Evolutionary conservation across 2,113 vertebrate genomes (phyloP).

Genomic region (Uria lomvia): DNA sequence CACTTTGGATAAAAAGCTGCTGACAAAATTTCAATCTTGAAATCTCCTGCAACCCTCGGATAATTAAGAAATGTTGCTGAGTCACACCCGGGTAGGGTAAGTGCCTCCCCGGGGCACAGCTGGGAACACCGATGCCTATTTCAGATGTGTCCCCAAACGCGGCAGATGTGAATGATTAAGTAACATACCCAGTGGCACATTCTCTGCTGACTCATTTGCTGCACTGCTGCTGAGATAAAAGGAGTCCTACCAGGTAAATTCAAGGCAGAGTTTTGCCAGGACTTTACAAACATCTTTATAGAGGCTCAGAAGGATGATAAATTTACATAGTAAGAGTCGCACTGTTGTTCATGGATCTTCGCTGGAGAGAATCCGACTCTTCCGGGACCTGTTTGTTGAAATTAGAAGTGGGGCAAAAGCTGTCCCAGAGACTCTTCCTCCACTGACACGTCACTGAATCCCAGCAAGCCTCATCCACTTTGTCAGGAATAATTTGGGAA

Average conservation of each 20-base stretch:
- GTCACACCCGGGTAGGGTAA: background rate
- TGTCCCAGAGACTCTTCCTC: background rate
- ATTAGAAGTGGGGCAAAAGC: background rate
- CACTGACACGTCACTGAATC: background rate
- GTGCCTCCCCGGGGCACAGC: background rate
- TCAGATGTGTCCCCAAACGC: background rate
- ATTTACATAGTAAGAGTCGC: background rate
- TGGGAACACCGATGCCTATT: background rate
- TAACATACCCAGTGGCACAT: background rate
- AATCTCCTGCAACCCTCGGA: background rate
- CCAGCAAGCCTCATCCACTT: background rate
- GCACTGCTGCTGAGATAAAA: background rate
- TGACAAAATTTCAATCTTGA: slow-evolving; percentile 46
- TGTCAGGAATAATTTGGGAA: background rate
- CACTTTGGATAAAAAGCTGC: slow-evolving; percentile 43
- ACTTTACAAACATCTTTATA: background rate
- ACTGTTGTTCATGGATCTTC: background rate
- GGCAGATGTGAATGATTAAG: slow-evolving; percentile 19
- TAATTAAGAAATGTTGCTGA: slow-evolving; percentile 50
- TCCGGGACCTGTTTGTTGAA: background rate
- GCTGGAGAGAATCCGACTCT: background rate
- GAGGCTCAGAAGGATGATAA: background rate
- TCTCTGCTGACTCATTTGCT: slow-evolving; percentile 32
- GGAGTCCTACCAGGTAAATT: background rate
- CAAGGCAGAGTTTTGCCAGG: background rate